Evolutionary conservation across 2,113 vertebrate species (phyloP).

Genomic region (Tyto alba): DNA sequence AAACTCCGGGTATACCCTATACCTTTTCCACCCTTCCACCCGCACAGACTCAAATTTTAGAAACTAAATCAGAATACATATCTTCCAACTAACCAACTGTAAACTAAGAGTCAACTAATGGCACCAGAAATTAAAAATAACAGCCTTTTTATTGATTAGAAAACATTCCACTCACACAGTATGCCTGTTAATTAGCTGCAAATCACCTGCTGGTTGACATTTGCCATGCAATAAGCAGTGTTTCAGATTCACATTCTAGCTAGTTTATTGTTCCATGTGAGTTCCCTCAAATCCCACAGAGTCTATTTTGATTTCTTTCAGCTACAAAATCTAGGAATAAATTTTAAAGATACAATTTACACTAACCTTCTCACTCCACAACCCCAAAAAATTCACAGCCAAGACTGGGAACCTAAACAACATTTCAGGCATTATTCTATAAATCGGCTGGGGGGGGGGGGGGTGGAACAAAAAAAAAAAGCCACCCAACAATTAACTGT

Average conservation of each 20-base stretch:
- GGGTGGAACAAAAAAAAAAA: no score
- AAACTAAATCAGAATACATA: neutral
- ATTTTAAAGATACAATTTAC: neutral
- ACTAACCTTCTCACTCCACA: neutral
- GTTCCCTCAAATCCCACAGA: neutral
- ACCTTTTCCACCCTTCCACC: neutral
- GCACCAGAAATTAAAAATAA: slow-evolving; percentile 10
- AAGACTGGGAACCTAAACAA: neutral
- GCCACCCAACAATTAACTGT: neutral
- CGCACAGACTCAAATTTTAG: neutral
- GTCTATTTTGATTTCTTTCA: neutral
- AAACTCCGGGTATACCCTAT: neutral
- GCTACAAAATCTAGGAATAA: neutral
- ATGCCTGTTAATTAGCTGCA: slow-evolving; percentile 33
- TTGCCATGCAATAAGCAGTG: slow-evolving; percentile 31
- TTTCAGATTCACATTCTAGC: slow-evolving; percentile 31
- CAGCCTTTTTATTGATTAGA: neutral
- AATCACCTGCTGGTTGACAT: slow-evolving; percentile 36
- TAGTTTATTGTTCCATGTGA: neutral
- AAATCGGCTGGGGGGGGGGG: fast-evolving
- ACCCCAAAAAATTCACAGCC: neutral
- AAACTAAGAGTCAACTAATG: neutral
- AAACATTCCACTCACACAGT: neutral
- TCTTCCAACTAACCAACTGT: neutral
- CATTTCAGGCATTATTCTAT: neutral